Conservation (phyloP, 1,140 invertebrate genomes). For the Delia radicum region DNA sequence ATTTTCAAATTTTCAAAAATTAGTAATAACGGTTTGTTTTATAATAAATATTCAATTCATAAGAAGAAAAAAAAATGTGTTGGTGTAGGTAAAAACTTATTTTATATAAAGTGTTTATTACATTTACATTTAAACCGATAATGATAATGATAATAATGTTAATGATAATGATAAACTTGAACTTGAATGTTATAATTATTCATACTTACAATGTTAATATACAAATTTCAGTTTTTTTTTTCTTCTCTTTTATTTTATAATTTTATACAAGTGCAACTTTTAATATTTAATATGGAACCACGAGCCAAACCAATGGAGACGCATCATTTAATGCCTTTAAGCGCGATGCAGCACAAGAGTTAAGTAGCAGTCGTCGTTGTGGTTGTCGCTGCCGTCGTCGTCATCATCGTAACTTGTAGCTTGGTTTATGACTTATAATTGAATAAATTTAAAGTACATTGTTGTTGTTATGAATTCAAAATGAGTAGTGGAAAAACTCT, state of each 20-base stretch:
- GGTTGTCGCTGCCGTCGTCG: background rate
- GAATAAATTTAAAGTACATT: constrained; percentile 7
- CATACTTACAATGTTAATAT: background rate
- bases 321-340: background rate
- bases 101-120: too few relatives aligned
- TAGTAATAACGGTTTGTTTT: background rate
- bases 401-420: background rate
- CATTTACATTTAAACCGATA: background rate
- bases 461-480: constrained; percentile 9
- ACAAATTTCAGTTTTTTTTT: background rate
- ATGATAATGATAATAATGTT: background rate
- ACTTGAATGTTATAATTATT: background rate
- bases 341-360: background rate
- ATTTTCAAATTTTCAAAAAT: too few relatives aligned
- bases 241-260: too few relatives aligned
- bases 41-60: background rate
- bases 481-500: constrained; percentile 11
- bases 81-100: background rate
- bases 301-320: too few relatives aligned
- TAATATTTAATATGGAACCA: too few relatives aligned
- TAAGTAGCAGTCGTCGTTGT: background rate
- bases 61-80: too few relatives aligned
- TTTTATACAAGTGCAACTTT: too few relatives aligned
- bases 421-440: constrained; percentile 16
- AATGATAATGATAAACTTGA: background rate